Evolutionary conservation across 2,797 vertebrate species (phyloP), one percentile per base, ranked within the genome.

Genomic region (Parauchenoglanis punctatus): DNA sequence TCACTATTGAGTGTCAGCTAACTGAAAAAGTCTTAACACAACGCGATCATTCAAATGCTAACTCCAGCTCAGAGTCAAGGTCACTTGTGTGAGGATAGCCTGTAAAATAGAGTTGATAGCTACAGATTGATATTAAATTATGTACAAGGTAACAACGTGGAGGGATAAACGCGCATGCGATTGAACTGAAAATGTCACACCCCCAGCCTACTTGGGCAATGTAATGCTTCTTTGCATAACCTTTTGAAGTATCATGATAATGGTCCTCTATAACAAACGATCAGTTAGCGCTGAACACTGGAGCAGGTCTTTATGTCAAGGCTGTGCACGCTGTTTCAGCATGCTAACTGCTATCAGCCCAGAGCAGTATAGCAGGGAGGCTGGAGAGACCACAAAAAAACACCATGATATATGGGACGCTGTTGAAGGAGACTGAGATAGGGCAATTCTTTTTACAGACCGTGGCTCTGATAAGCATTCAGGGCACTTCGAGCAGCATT

Each of bases 401-500:
- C 73, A 84, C 58, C 59, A 82, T 90, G 91, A 92, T 90, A 88
- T 90, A 91, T 91, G 90, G 90, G 84, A 77, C 61, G 78, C 87
- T 85, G 89, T 61, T 88, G 89, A 81, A n/a, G 84, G 85, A 92
- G 90, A 87, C 85, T 78, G 35, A 81, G 78, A 81, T 72, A 80
- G 78, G 84, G 59, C 67, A 85, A 68, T 63, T 87, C 70, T 84
- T 88, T 63, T 65, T 72, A 49, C 70, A 87, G 82, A 72, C 75
- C 8, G 40, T 40, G 52, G 49, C 75, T 84, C 83, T 77, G 87
- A 90, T 90, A 88, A 88, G 70, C 75, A 70, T 78, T 85, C 83
- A 54, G 85, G 76, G 28, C 85, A 82, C 67, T 73, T 82, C 31
- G 15, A 73, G 85, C 35, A 63, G 80, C 65, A 89, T 78, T 87